Evolutionary conservation across 2,113 vertebrate species (phyloP).

Genomic region (Pionites leucogaster): DNA sequence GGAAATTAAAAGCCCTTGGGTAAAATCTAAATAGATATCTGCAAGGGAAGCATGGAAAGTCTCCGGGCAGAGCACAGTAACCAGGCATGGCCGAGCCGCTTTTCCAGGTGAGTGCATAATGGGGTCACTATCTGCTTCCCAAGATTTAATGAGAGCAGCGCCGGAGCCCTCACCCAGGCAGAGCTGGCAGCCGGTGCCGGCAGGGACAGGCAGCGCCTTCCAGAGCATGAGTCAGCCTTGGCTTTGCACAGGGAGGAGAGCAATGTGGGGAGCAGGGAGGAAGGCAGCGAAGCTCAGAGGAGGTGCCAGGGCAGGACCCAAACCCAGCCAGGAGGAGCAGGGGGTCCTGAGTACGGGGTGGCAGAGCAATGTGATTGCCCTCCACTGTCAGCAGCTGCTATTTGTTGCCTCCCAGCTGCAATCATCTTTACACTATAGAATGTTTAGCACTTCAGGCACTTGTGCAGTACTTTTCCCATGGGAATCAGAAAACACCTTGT

Average conservation of each 20-base stretch:
- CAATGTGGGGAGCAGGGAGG: accelerated
- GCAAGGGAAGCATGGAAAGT: constrained; percentile 11
- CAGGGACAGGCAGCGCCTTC: neutral
- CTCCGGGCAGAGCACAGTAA: neutral
- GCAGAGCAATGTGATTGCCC: neutral
- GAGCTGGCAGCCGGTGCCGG: neutral
- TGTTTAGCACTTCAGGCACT: accelerated
- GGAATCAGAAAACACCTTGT: neutral
- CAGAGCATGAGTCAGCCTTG: neutral
- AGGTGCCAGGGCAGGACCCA: neutral
- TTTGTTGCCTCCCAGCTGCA: neutral
- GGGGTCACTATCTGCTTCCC: neutral
- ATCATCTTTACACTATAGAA: neutral
- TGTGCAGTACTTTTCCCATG: accelerated
- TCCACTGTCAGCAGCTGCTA: neutral
- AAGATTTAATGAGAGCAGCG: neutral
- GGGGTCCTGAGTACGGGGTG: neutral
- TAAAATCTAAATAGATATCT: constrained; percentile 32
- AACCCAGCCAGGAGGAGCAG: neutral
- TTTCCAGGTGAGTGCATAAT: constrained; percentile 24
- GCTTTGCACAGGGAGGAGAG: neutral
- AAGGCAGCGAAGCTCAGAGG: accelerated
- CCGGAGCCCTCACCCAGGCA: accelerated
- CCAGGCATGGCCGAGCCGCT: neutral
- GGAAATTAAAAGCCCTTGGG: constrained; percentile 17